phyloP scores from a whole-genome alignment of 2,888 invertebrate genomes.

The Drosophila ochracea region DNA sequence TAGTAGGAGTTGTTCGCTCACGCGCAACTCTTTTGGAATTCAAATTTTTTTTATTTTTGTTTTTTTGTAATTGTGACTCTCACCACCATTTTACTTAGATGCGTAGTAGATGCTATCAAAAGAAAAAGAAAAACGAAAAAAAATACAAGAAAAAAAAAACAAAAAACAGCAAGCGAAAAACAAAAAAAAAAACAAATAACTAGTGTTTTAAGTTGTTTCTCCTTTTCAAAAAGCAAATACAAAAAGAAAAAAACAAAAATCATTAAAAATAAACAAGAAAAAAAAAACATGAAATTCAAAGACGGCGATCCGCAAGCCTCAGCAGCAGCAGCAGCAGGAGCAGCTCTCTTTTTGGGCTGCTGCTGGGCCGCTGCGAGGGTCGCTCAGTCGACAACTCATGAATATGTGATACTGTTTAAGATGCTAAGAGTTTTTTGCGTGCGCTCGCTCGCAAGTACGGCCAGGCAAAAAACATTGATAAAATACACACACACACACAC shows the following conservation, averaged over 20 bases:
- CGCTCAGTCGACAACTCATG: conserved; percentile 81
- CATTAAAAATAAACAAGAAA: conserved; percentile 42
- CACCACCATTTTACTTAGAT: conserved; percentile 81
- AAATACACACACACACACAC: conserved; percentile 53
- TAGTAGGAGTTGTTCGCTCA: conserved; percentile 42
- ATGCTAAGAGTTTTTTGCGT: conserved; percentile 80
- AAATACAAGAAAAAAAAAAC: conserved; percentile 19
- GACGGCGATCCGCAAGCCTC: conserved; percentile 61
- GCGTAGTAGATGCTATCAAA: conserved; percentile 74
- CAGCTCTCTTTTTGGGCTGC: conserved; percentile 13
- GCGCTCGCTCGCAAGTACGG: conserved; percentile 54
- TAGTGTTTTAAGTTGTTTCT: conserved; percentile 78
- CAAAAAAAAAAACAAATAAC: conserved; percentile 59
- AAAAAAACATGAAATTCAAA: conserved; percentile 76
- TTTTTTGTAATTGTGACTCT: conserved; percentile 78
- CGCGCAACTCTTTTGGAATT: conserved; percentile 39
- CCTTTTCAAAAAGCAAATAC: conserved; percentile 70
- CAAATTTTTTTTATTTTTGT: conserved; percentile 39
- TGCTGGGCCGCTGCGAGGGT: conserved; percentile 54
- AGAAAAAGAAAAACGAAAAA: conserved; percentile 31
- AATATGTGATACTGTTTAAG: conserved; percentile 84
- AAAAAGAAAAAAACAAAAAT: conserved; percentile 49
- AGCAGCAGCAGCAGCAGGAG: conserved; percentile 16
- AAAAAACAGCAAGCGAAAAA: conserved; percentile 8
- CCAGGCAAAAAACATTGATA: conserved; percentile 64